Evolutionary conservation across 1,140 invertebrate genomes (phyloP).

Genomic region (Cyclina sinensis): DNA sequence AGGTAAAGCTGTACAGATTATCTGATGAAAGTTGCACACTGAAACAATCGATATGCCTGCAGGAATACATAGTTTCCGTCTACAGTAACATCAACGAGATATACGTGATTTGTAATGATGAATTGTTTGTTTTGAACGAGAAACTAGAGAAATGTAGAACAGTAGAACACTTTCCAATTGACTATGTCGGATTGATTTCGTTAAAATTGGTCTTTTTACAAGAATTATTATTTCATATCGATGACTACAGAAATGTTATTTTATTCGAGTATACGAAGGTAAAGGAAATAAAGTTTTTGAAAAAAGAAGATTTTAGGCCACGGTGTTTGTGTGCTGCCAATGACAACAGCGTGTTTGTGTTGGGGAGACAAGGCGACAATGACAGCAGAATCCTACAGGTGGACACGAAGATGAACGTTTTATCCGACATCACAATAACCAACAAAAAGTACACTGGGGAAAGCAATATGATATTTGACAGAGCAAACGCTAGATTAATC

Average conservation of each 20-base stretch:
- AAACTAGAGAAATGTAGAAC: too few relatives aligned
- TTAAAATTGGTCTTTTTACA: too few relatives aligned
- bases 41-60: neutral
- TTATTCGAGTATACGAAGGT: neutral
- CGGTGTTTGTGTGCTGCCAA: neutral
- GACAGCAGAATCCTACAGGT: neutral
- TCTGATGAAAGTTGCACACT: neutral
- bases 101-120: neutral
- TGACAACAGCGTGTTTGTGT: neutral
- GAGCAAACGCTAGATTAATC: slow-evolving; percentile 2
- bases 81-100: neutral
- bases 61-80: neutral
- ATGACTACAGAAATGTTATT: too few relatives aligned
- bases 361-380: neutral
- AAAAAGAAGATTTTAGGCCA: neutral
- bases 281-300: neutral
- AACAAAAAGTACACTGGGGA: neutral
- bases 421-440: neutral
- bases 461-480: neutral
- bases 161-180: too few relatives aligned
- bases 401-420: neutral
- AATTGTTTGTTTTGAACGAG: neutral
- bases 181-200: too few relatives aligned
- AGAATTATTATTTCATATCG: too few relatives aligned
- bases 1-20: neutral